Percentiles rank a stretch among this genome's conserved stretches.
Evolutionary conservation across 2,888 invertebrate genomes (phyloP).

Genomic region (Margaritifera margaritifera): DNA sequence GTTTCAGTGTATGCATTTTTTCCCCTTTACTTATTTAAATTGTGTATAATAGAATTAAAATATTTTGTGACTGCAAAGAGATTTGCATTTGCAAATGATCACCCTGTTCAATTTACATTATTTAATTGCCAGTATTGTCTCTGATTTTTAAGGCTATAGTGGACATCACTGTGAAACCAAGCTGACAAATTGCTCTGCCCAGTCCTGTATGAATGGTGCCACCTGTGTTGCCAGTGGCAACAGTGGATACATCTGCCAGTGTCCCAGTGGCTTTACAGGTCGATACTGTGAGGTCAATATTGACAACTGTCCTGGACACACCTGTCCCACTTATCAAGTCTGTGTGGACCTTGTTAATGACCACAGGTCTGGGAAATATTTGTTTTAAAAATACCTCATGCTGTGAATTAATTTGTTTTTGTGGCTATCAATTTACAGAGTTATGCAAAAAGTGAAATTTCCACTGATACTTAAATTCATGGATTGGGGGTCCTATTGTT

Average conservation of each 20-base stretch:
- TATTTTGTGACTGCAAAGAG: too few species aligned
- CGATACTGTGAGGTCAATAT: slow-evolving; percentile 85
- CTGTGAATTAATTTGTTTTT: too few species aligned
- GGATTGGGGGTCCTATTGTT: too few species aligned
- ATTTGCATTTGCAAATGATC: too few species aligned
- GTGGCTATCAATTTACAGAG: too few species aligned
- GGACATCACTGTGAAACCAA: slow-evolving; percentile 87
- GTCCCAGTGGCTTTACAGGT: slow-evolving; percentile 41
- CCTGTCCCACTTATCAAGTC: slow-evolving; percentile 91
- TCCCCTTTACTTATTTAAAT: too few species aligned
- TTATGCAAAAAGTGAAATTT: too few species aligned
- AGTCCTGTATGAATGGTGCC: slow-evolving; percentile 88
- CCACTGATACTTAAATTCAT: too few species aligned
- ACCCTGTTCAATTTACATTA: too few species aligned
- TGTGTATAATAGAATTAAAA: too few species aligned
- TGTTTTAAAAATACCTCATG: neutral
- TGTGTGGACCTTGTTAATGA: slow-evolving; percentile 75
- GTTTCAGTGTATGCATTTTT: too few species aligned
- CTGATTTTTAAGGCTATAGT: slow-evolving; percentile 71
- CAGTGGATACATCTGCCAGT: slow-evolving; percentile 77
- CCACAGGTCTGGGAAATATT: slow-evolving; percentile 33
- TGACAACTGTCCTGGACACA: slow-evolving; percentile 93
- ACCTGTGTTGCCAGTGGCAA: slow-evolving; percentile 83
- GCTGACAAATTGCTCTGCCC: slow-evolving; percentile 83
- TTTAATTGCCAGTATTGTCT: neutral